Evolutionary conservation across 2,888 invertebrate species (phyloP).

Genomic region (Andrena praecox): DNA sequence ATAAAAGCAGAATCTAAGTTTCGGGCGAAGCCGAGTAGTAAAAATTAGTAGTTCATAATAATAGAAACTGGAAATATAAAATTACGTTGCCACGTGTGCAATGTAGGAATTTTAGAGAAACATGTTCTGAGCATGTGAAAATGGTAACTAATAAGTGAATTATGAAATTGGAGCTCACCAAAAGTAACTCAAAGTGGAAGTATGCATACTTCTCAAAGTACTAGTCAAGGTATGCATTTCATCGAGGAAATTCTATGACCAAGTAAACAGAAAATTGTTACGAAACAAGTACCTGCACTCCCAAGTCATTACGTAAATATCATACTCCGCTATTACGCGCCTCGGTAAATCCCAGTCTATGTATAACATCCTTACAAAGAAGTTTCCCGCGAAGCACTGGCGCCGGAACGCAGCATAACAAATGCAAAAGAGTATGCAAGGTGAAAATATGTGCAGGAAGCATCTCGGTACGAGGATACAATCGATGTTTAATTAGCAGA

Average conservation of each 20-base stretch:
- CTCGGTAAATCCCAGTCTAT: neutral
- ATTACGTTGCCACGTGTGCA: neutral
- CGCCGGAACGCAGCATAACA: neutral
- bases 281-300: neutral
- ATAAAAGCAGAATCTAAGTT: too few relatives aligned
- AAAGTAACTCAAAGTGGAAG: neutral
- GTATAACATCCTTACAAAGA: constrained; percentile 3
- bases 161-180: neutral
- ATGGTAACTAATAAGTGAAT: too few relatives aligned
- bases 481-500: constrained; percentile 41
- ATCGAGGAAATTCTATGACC: neutral
- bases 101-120: neutral
- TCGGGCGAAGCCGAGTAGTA: too few relatives aligned
- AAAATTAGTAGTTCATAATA: neutral
- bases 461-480: neutral
- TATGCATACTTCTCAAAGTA: neutral
- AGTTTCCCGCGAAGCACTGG: neutral
- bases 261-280: neutral
- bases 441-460: neutral
- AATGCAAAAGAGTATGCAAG: neutral
- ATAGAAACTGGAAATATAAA: neutral
- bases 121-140: neutral
- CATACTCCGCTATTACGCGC: neutral
- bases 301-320: constrained; percentile 2
- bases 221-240: neutral